phyloP scores from a whole-genome alignment of 2,797 vertebrate genomes.

The Todus mexicanus region DNA sequence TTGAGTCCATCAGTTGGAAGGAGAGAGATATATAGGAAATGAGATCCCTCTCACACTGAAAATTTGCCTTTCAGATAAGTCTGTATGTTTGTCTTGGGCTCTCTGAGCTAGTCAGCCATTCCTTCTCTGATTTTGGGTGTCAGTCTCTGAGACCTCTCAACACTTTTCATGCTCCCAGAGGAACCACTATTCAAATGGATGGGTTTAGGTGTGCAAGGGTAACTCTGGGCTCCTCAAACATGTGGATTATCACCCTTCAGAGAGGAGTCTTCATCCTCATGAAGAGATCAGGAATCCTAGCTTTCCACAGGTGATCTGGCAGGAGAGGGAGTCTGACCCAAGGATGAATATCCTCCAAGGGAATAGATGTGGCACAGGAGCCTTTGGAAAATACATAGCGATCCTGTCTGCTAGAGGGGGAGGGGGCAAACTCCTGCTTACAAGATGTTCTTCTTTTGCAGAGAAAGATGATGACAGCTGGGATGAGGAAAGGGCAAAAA shows the following conservation, averaged over 20 bases:
- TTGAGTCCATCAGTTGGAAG: neutral
- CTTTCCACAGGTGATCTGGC: neutral
- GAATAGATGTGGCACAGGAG: neutral
- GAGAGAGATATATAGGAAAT: neutral
- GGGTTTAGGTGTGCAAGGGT: neutral
- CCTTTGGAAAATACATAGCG: neutral
- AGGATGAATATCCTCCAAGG: neutral
- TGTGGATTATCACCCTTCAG: neutral
- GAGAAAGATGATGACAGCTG: constrained; percentile 20
- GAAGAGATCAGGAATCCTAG: neutral
- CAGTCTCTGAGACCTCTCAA: neutral
- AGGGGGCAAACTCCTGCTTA: neutral
- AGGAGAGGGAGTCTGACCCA: neutral
- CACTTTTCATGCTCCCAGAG: neutral
- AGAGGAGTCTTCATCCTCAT: neutral
- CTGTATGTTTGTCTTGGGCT: neutral
- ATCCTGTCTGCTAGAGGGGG: neutral
- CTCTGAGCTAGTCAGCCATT: neutral
- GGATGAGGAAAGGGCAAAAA: neutral
- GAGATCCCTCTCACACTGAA: neutral
- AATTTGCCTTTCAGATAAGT: neutral
- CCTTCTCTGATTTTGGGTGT: neutral
- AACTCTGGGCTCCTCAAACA: neutral
- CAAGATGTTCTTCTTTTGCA: constrained; percentile 5
- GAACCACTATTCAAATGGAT: neutral